Base-by-base conservation (phyloP, 1,140 invertebrate genomes). In the Cotesia vestalis region DNA sequence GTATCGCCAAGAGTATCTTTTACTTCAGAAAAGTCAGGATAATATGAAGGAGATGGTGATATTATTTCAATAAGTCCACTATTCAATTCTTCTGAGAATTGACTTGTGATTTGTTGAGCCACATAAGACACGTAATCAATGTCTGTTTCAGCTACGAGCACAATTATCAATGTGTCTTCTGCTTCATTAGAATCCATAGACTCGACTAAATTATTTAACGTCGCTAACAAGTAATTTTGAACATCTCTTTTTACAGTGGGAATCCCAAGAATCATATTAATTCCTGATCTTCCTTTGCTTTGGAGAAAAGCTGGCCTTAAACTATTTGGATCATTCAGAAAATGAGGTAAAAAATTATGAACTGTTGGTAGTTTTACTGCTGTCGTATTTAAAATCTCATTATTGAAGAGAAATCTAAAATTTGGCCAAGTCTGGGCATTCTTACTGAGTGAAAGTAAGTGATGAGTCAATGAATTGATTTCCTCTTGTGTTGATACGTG, bases 241-340 rank as follows among this genome's bases (percentile, higher is more conserved):
- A 95, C 93, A 72, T 96, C 94, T 60, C 96, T 88, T 77, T 92
- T 93, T 0, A 98, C 96, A 0, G 96, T 98, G 0, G 97, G 96
- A 36, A 94, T 89, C 12, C 95, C 96, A 27, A 98, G 87, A 0
- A 98, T 94, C 63, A 97, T 89, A 40, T 94, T 94, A 0, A 93
- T 92, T 77, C 93, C 93, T 9, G 88, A 88, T 59, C 94, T 89
- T 4, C 91, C 91, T 76, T 92, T 92, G 12, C 92, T 93, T 76
- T 95, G 87, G 67, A 93, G 88, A 81, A 92, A 95, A 6, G 92
- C 92, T 5, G 96, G 94, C 55, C 91, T 88, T 52, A 97, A 85
- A 78, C 94, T 94, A 75, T 90, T 89, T 0, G 93, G 91, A 81
- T 94, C 91, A 59, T 94, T 92, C 57, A 95, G 88, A 20, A 98